These are phyloP conservation scores for Planococcus citri DNA, from an alignment of 1,140 invertebrate genomes.

Conservation along the genomic window DNA sequence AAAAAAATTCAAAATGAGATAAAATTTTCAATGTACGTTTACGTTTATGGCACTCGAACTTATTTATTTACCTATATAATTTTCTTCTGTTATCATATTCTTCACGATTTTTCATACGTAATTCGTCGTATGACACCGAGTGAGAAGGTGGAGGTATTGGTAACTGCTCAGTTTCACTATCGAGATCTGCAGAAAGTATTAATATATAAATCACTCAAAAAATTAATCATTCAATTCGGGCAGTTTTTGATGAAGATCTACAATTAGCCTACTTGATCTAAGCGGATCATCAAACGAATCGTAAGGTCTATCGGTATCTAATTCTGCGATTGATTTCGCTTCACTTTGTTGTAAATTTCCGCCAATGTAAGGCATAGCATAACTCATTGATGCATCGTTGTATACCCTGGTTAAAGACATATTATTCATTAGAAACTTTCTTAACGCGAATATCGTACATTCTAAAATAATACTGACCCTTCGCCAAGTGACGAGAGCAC, in stretches of 20 bases:
- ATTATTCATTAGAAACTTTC: too few species aligned
- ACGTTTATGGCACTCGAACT: background rate
- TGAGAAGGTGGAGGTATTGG: background rate
- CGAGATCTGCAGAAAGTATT: background rate
- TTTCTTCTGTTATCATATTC: constrained; percentile 36
- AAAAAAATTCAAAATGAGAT: background rate
- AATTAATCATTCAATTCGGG: background rate
- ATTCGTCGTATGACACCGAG: constrained; percentile 41
- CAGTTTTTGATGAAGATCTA: too few species aligned
- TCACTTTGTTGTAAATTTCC: background rate
- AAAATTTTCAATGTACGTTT: background rate
- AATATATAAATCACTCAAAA: background rate
- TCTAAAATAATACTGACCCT: background rate
- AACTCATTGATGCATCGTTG: constrained; percentile 14
- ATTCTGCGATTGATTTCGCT: background rate
- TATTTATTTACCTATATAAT: background rate
- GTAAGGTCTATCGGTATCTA: background rate
- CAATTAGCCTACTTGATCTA: background rate
- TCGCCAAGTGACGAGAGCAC: constrained; percentile 13
- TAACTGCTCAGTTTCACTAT: background rate
- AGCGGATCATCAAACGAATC: constrained; percentile 23
- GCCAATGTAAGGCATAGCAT: constrained; percentile 1
- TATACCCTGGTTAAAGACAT: constrained; percentile 5
- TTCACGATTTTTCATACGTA: constrained; percentile 43
- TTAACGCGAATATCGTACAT: too few species aligned